A percentile compares a stretch with the other conserved stretches of the same genome.
These are phyloP conservation scores for Furnarius figulus DNA, from an alignment of 2,113 vertebrate species.

Conservation along the genomic window DNA sequence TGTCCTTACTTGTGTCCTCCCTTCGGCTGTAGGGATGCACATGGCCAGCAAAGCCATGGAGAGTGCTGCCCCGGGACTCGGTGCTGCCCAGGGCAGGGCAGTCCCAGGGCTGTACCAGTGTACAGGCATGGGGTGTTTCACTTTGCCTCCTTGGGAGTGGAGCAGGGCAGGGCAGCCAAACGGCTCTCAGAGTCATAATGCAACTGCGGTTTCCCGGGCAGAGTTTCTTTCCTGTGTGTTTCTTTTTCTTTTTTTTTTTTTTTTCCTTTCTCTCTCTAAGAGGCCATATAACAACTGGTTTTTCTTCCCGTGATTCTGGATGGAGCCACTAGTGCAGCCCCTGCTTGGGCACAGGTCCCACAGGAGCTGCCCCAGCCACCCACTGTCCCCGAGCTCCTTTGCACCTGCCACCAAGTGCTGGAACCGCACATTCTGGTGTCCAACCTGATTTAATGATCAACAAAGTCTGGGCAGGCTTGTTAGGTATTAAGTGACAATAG, in stretches of 20 bases:
- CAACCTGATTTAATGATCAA: background rate
- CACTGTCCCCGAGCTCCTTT: accelerated
- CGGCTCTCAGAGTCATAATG: background rate
- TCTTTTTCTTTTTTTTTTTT: too few relatives aligned
- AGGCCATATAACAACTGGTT: background rate
- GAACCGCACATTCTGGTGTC: background rate
- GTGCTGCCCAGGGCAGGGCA: background rate
- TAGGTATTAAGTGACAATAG: background rate
- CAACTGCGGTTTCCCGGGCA: background rate
- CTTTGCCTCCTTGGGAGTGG: background rate
- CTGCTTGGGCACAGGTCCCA: accelerated
- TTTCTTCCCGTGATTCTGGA: accelerated
- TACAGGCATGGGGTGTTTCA: background rate
- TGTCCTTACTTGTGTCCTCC: accelerated
- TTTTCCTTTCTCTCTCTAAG: too few relatives aligned
- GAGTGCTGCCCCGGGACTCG: background rate
- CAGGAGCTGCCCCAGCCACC: background rate
- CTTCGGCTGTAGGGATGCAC: accelerated
- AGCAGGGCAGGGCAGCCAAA: background rate
- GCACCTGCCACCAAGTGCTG: background rate
- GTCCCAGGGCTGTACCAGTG: background rate
- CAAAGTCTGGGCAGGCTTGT: background rate
- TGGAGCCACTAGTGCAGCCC: background rate
- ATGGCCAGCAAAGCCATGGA: accelerated
- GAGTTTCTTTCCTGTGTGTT: background rate